These are phyloP conservation scores for Automeris io DNA, from an alignment of 2,888 invertebrate species.

Conservation along the genomic window DNA sequence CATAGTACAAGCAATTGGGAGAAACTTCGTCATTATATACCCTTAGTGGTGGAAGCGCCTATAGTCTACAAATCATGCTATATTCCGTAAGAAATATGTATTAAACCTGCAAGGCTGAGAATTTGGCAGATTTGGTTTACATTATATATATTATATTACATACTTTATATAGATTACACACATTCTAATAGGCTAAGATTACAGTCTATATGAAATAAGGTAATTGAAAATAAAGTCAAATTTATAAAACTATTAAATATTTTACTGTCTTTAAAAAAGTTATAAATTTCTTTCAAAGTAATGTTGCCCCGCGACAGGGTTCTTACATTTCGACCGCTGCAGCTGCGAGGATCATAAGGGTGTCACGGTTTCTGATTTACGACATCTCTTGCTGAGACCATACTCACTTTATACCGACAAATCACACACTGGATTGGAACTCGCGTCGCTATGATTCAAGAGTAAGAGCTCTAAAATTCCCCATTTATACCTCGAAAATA, in stretches of 20 bases:
- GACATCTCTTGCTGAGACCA: conserved; percentile 57
- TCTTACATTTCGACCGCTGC: conserved; percentile 49
- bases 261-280: conserved; percentile 12
- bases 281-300: conserved; percentile 25
- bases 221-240: background rate
- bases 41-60: no score
- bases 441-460: conserved; percentile 47
- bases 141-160: no score
- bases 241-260: conserved; percentile 6
- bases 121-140: no score
- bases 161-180: no score
- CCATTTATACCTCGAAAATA: conserved; percentile 58
- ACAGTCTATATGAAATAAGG: background rate
- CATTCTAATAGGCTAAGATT: no score
- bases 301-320: conserved; percentile 18
- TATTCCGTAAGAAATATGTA: no score
- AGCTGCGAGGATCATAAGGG: conserved; percentile 50
- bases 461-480: conserved; percentile 48
- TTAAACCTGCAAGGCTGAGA: no score
- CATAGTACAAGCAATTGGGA: no score
- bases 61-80: no score
- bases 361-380: conserved; percentile 64
- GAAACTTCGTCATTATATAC: no score
- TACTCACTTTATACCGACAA: conserved; percentile 55
- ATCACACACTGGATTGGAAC: conserved; percentile 49